A percentile compares a stretch with the other conserved stretches of the same genome.
phyloP scores from a whole-genome alignment of 2,113 vertebrate genomes.

The Psettodes erumei region DNA sequence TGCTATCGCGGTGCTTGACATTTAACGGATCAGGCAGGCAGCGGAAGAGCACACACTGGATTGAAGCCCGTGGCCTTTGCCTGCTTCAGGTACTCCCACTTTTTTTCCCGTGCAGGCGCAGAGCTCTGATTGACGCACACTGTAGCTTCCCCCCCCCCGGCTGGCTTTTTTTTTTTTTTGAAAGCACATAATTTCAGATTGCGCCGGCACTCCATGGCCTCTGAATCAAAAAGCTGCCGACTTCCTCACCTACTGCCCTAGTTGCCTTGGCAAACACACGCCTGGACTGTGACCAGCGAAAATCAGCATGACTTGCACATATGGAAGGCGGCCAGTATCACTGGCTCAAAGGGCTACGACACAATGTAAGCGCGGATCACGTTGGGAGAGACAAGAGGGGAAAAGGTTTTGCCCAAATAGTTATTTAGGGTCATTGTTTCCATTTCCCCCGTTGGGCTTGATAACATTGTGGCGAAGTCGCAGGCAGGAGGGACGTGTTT shows the following conservation, averaged over 20 bases:
- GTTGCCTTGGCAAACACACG: slow-evolving; percentile 64
- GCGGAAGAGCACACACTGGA: slow-evolving; percentile 6
- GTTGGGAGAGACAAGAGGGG: slow-evolving; percentile 52
- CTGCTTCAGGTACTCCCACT: slow-evolving; percentile 32
- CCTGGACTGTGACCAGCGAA: slow-evolving; percentile 64
- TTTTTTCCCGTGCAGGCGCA: slow-evolving; percentile 14
- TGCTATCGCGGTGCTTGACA: slow-evolving; percentile 24
- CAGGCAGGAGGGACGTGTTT: slow-evolving; percentile 51
- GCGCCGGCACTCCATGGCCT: slow-evolving; percentile 12
- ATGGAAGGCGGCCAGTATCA: slow-evolving; percentile 62
- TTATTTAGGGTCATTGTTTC: slow-evolving; percentile 76
- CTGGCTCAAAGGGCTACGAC: slow-evolving; percentile 68
- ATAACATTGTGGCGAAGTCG: slow-evolving; percentile 64
- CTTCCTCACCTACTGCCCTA: slow-evolving; percentile 66
- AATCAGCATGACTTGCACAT: slow-evolving; percentile 77
- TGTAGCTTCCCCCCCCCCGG: slow-evolving; percentile 23
- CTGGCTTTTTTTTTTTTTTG: slow-evolving; percentile 15
- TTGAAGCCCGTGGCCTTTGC: slow-evolving; percentile 6
- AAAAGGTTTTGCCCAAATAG: slow-evolving; percentile 63
- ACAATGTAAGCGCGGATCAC: slow-evolving; percentile 62
- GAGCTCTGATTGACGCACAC: background rate
- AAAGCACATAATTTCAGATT: slow-evolving; percentile 20
- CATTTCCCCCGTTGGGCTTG: slow-evolving; percentile 64
- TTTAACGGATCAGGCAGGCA: slow-evolving; percentile 27
- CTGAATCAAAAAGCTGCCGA: slow-evolving; percentile 33